A percentile compares a stretch with the other conserved stretches of the same genome.
phyloP scores from a whole-genome alignment of 2,113 vertebrate genomes.

The Peucedramus taeniatus region DNA sequence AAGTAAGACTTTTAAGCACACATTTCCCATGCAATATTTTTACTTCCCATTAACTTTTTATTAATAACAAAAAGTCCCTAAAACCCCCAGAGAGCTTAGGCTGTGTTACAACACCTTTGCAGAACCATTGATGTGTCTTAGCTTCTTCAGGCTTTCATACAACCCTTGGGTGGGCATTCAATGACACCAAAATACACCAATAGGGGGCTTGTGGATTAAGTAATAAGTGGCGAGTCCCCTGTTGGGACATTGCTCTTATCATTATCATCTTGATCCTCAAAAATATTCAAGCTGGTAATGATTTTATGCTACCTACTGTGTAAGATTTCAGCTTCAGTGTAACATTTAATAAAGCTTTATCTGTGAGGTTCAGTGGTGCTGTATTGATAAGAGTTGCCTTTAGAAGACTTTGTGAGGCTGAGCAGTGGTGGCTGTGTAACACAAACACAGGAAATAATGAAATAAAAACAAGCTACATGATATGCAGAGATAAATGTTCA shows the following conservation, averaged over 20 bases:
- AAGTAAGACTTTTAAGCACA: not conserved
- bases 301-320: constrained; percentile 70
- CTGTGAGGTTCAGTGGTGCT: constrained; percentile 41
- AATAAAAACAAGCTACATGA: constrained; percentile 46
- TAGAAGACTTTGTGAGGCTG: constrained; percentile 42
- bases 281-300: constrained; percentile 75
- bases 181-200: constrained; percentile 59
- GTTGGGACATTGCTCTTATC: constrained; percentile 64
- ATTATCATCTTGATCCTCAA: constrained; percentile 67
- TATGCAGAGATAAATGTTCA: constrained; percentile 37
- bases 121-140: constrained; percentile 61
- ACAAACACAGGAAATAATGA: constrained; percentile 50
- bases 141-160: constrained; percentile 65
- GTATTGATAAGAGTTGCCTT: constrained; percentile 55
- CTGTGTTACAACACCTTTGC: constrained; percentile 56
- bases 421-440: not conserved
- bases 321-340: constrained; percentile 65
- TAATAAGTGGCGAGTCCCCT: constrained; percentile 54
- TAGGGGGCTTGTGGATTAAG: constrained; percentile 63
- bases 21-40: constrained; percentile 9
- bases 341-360: constrained; percentile 76
- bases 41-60: constrained; percentile 46
- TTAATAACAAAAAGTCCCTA: constrained; percentile 47
- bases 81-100: constrained; percentile 20
- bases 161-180: constrained; percentile 68